Evolutionary conservation across 2,113 vertebrate species (phyloP).

Genomic region (Dasyornis broadbenti): DNA sequence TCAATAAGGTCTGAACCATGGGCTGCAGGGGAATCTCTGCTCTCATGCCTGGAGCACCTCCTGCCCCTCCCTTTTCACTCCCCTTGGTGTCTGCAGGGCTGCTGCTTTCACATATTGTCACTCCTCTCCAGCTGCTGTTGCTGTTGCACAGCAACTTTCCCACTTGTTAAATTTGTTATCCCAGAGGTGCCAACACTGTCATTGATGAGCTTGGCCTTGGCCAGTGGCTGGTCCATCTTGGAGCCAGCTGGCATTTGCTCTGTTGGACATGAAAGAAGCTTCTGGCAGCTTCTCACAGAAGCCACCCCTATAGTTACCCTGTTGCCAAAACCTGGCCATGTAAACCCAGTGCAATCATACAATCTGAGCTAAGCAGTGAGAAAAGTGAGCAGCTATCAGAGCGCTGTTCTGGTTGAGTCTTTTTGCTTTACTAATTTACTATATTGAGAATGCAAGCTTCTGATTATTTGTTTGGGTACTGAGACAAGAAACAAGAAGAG

Average conservation of each 20-base stretch:
- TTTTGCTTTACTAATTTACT: not conserved
- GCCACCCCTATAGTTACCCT: not conserved
- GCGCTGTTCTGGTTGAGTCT: not conserved
- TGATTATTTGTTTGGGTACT: not conserved
- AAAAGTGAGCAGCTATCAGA: not conserved
- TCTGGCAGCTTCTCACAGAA: not conserved
- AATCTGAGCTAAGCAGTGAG: not conserved
- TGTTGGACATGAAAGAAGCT: not conserved
- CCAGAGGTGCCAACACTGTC: not conserved
- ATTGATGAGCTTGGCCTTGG: not conserved
- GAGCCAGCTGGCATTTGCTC: not conserved
- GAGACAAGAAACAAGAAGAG: not conserved
- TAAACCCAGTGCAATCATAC: not conserved
- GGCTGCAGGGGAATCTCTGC: not conserved
- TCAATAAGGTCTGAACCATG: accelerated
- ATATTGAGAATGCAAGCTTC: not conserved
- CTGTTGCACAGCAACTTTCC: not conserved
- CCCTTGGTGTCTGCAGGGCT: not conserved
- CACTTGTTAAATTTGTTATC: not conserved
- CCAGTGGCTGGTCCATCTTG: not conserved
- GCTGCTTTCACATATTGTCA: not conserved
- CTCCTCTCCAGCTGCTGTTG: not conserved
- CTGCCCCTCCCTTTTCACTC: not conserved
- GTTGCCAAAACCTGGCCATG: not conserved
- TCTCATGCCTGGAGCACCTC: not conserved